phyloP scores from a whole-genome alignment of 2,888 invertebrate species.

The Idaea straminata region DNA sequence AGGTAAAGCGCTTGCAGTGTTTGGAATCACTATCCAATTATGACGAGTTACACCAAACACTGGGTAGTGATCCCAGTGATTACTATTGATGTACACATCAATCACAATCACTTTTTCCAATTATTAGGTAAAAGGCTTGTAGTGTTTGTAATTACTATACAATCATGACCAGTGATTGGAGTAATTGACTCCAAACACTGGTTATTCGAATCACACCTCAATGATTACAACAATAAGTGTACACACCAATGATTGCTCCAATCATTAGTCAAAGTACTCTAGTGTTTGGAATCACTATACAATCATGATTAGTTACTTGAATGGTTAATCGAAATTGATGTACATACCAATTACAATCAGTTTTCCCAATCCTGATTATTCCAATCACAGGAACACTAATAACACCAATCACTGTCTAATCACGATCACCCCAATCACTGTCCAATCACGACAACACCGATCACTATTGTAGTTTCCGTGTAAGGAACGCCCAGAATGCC shows the following conservation, averaged over 20 bases:
- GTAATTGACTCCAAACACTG: not conserved
- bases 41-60: not conserved
- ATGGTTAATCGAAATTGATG: not conserved
- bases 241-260: not conserved
- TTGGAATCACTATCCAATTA: not conserved
- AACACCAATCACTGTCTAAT: not conserved
- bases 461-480: conserved; percentile 32
- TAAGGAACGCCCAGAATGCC: conserved; percentile 48
- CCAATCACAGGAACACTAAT: not conserved
- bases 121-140: not conserved
- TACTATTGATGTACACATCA: not conserved
- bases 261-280: not conserved
- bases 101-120: not conserved
- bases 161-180: not conserved
- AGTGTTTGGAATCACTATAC: not conserved
- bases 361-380: not conserved
- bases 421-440: not conserved
- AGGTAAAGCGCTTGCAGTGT: not conserved
- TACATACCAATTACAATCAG: not conserved
- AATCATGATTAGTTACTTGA: not conserved
- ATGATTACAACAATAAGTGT: not conserved
- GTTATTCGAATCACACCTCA: too few species aligned
- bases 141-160: not conserved
- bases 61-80: too few species aligned
- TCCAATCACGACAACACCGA: not conserved